phyloP scores from a whole-genome alignment of 2,113 vertebrate genomes.

The Microtus pennsylvanicus region DNA sequence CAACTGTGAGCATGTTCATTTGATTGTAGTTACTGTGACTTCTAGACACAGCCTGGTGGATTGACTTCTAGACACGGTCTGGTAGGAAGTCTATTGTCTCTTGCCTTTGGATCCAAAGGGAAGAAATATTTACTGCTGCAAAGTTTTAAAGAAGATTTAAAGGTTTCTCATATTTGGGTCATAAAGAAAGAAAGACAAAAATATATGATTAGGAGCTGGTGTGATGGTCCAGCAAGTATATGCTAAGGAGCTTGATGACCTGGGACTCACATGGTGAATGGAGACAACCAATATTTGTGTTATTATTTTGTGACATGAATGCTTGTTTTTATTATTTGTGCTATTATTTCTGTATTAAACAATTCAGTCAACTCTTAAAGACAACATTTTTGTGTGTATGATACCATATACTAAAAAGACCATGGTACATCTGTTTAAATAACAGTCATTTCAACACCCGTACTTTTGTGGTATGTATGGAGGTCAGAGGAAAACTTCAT shows the following conservation, averaged over 20 bases:
- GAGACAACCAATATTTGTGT: too few species aligned
- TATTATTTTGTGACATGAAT: background rate
- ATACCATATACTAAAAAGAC: background rate
- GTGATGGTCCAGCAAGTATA: background rate
- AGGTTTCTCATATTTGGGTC: background rate
- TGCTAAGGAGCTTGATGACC: background rate
- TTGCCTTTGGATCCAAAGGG: background rate
- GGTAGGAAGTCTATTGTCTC: background rate
- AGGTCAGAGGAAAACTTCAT: background rate
- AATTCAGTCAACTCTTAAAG: background rate
- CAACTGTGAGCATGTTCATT: conserved; percentile 16
- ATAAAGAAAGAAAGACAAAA: background rate
- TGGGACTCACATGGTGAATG: background rate
- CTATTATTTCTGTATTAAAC: background rate
- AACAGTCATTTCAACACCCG: background rate
- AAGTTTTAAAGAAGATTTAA: background rate
- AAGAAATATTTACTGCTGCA: background rate
- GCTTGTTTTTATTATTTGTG: background rate
- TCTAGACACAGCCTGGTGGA: background rate
- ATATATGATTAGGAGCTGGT: background rate
- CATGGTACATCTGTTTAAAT: conserved; percentile 27
- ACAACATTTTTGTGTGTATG: background rate
- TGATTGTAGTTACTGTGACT: background rate
- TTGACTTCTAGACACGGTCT: background rate
- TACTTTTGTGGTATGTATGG: background rate